Percentiles rank a stretch among this genome's conserved stretches.
phyloP scores from a whole-genome alignment of 2,113 vertebrate genomes.

The Dasyurus viverrinus region DNA sequence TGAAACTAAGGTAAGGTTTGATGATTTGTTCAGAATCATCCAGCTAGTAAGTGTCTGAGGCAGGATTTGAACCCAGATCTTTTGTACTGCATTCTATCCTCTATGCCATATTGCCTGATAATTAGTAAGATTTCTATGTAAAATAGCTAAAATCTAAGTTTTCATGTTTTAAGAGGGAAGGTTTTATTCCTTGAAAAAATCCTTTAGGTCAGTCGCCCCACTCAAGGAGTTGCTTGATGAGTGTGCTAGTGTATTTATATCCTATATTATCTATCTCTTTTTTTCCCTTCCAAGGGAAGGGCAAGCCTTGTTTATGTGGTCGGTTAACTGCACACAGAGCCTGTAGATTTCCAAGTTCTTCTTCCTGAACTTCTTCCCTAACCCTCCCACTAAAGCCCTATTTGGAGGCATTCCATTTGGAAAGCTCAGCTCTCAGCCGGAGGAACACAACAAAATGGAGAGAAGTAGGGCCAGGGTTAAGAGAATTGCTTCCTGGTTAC shows the following conservation, averaged over 20 bases:
- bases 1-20: background rate
- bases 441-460: background rate
- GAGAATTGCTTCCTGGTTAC: constrained; percentile 45
- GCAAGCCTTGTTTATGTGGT: background rate
- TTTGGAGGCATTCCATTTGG: background rate
- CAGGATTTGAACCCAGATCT: background rate
- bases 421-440: background rate
- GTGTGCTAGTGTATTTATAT: background rate
- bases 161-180: background rate
- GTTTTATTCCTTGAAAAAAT: background rate
- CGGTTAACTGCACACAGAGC: background rate
- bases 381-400: background rate
- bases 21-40: background rate
- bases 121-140: background rate
- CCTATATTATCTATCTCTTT: background rate
- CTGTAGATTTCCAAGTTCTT: background rate
- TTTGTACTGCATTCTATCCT: background rate
- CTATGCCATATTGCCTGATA: background rate
- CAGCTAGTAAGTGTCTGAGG: background rate
- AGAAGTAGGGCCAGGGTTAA: background rate
- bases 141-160: background rate
- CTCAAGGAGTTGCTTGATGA: background rate
- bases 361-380: background rate
- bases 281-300: background rate
- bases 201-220: background rate